These are phyloP conservation scores for Cacatua alba DNA, from an alignment of 2,113 vertebrate genomes.

Conservation along the genomic window DNA sequence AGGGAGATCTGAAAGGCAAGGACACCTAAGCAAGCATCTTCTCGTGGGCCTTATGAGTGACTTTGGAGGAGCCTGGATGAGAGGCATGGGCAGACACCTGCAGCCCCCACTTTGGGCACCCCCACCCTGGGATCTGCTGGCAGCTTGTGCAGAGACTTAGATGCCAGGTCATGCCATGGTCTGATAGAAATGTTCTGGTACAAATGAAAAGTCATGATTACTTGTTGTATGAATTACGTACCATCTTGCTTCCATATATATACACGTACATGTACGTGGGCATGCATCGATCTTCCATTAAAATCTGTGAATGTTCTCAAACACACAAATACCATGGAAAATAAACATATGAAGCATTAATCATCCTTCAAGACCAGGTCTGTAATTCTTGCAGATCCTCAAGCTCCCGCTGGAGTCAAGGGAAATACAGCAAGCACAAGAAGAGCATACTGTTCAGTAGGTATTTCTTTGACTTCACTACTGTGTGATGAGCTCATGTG, in stretches of 20 bases:
- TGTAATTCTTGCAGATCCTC: neutral
- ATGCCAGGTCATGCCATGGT: neutral
- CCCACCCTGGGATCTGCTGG: neutral
- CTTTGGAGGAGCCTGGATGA: neutral
- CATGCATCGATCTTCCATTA: neutral
- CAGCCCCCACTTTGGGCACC: neutral
- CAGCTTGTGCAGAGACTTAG: neutral
- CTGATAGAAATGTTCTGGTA: neutral
- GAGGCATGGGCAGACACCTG: accelerated
- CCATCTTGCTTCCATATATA: neutral
- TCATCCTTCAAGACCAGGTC: neutral
- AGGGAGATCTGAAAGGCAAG: neutral
- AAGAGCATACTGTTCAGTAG: neutral
- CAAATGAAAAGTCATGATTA: neutral
- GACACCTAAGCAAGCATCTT: neutral
- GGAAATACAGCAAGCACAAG: neutral
- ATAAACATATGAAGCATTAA: neutral
- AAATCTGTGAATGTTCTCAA: neutral
- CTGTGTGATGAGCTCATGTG: neutral
- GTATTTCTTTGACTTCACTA: neutral
- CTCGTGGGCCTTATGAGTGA: accelerated
- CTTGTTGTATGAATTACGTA: neutral
- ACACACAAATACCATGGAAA: neutral
- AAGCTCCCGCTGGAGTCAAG: neutral
- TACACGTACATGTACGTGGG: accelerated